These are phyloP conservation scores for Drosophila carrolli DNA, from an alignment of 1,140 invertebrate genomes.

Conservation along the genomic window DNA sequence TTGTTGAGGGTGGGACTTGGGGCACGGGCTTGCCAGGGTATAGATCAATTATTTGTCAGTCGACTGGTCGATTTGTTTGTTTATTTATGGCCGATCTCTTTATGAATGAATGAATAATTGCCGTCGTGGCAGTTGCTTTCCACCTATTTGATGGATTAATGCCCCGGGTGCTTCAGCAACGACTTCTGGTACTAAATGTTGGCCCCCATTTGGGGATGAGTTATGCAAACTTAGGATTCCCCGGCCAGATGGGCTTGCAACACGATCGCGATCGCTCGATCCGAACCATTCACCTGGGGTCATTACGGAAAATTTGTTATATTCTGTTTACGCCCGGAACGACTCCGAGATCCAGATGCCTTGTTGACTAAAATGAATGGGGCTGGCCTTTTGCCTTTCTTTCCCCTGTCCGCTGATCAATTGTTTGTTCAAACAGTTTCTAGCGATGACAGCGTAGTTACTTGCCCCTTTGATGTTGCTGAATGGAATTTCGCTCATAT, in stretches of 20 bases:
- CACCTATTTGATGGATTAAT: constrained; percentile 68
- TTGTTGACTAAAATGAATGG: constrained; percentile 51
- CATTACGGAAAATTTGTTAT: constrained; percentile 52
- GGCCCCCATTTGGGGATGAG: constrained; percentile 39
- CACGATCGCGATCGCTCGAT: constrained; percentile 11
- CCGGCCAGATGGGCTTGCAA: constrained; percentile 36
- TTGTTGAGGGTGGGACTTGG: constrained; percentile 12
- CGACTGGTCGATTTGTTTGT: constrained; percentile 66
- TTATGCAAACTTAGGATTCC: constrained; percentile 55
- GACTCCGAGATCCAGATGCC: constrained; percentile 29
- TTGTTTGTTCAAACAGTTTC: constrained; percentile 57
- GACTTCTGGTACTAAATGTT: neutral
- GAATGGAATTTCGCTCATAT: constrained; percentile 38
- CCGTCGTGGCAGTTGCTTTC: constrained; percentile 45
- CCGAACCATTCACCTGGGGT: constrained; percentile 19
- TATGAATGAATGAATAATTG: constrained; percentile 82
- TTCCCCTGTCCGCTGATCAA: constrained; percentile 15
- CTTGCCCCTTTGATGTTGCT: constrained; percentile 38
- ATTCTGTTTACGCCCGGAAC: constrained; percentile 40
- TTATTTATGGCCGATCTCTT: constrained; percentile 71
- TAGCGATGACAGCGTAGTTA: constrained; percentile 46
- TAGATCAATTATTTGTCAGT: constrained; percentile 79
- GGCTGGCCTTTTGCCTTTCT: constrained; percentile 6
- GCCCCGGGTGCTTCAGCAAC: neutral
- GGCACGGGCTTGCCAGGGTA: constrained; percentile 36